Conservation (phyloP, 37 sponge, comb jelly and placozoan species). For the Spongilla lacustris region DNA sequence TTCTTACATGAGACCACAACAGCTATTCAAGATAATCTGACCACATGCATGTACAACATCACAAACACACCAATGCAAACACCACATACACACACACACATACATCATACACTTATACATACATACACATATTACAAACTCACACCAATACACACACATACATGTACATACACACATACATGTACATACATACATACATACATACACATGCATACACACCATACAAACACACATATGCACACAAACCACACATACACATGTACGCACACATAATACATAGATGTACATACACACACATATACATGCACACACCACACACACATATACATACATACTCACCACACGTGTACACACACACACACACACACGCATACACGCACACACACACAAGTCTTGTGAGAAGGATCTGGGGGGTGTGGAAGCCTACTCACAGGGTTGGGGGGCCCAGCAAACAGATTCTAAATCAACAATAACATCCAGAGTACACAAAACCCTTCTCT, state of each 20-base stretch:
- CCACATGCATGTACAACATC: no score
- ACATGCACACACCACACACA: background rate
- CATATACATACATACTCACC: background rate
- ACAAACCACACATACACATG: background rate
- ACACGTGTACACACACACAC: background rate
- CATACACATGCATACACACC: conserved; percentile 7
- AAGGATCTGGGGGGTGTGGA: no score
- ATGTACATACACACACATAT: background rate
- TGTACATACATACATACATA: conserved; percentile 27
- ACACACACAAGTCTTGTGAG: background rate
- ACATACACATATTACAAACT: background rate
- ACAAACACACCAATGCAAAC: no score
- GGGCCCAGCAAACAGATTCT: no score
- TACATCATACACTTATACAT: background rate
- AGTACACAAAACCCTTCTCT: no score
- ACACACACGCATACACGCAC: background rate
- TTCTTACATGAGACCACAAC: no score
- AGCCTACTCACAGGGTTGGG: no score
- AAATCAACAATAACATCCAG: no score
- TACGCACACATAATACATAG: background rate
- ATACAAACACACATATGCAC: background rate
- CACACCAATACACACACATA: background rate
- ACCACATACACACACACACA: background rate
- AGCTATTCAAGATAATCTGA: no score
- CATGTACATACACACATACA: conserved; percentile 1